A percentile compares a stretch with the other conserved stretches of the same genome.
Conservation (phyloP, 2,888 invertebrate genomes). For the Dynastes maya region DNA sequence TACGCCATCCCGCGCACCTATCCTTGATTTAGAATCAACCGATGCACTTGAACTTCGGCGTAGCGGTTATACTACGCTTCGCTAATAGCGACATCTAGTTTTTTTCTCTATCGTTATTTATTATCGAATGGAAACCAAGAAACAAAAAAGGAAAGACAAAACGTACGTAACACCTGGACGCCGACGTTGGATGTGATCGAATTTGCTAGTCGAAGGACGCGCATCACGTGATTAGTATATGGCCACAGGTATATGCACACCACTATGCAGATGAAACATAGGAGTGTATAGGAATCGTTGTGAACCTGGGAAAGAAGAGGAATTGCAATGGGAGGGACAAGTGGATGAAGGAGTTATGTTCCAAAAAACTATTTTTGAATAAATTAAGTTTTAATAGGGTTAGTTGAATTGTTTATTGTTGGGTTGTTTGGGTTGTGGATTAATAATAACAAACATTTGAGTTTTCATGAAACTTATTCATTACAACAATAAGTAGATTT, state of each 20-base stretch:
- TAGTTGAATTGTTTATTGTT: too few species aligned
- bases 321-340: background rate
- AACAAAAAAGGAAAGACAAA: background rate
- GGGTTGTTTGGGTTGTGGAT: too few species aligned
- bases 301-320: background rate
- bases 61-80: slow-evolving; percentile 5
- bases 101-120: slow-evolving; percentile 1
- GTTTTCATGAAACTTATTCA: too few species aligned
- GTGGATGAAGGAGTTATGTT: too few species aligned
- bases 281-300: background rate
- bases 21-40: slow-evolving; percentile 37
- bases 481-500: too few species aligned
- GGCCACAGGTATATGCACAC: background rate
- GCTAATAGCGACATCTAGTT: slow-evolving; percentile 4
- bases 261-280: background rate
- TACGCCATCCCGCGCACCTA: slow-evolving; percentile 37
- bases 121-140: background rate
- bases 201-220: background rate
- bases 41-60: slow-evolving; percentile 40
- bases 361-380: too few species aligned
- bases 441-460: too few species aligned
- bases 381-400: too few species aligned
- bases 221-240: background rate
- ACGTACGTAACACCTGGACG: slow-evolving; percentile 4
- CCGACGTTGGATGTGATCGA: background rate